A percentile compares a stretch with the other conserved stretches of the same genome.
Conservation (phyloP, 2,888 invertebrate genomes). For the Abrostola tripartita region DNA sequence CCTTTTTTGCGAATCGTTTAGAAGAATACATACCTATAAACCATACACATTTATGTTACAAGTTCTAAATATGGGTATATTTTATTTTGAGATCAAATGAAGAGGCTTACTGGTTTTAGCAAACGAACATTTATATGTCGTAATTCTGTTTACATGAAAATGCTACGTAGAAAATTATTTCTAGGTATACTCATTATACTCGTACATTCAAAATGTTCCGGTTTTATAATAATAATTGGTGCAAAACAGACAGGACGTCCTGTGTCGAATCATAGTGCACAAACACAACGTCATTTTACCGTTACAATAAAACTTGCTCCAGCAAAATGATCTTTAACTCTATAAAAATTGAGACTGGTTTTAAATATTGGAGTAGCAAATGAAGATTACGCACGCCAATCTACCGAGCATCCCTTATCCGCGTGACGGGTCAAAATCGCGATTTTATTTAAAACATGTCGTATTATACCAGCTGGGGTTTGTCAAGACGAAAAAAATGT, state of each 20-base stretch:
- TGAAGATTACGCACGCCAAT: constrained; percentile 61
- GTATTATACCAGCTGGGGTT: constrained; percentile 86
- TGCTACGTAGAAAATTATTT: constrained; percentile 38
- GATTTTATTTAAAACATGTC: constrained; percentile 87
- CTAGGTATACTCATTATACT: constrained; percentile 53
- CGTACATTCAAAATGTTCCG: constrained; percentile 81
- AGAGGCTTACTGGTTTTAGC: constrained; percentile 2
- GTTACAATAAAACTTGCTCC: constrained; percentile 37
- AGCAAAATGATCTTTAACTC: constrained; percentile 56
- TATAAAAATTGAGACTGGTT: constrained; percentile 30
- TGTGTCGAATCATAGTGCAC: constrained; percentile 79
- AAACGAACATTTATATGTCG: constrained; percentile 1
- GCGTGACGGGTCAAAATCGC: constrained; percentile 87
- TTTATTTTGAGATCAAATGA: constrained; percentile 8
- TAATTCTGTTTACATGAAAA: constrained; percentile 22
- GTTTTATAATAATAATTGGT: constrained; percentile 84
- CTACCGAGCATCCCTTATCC: constrained; percentile 79
- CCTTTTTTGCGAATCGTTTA: constrained; percentile 1
- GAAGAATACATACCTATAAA: neutral
- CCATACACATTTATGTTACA: neutral
- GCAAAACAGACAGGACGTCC: constrained; percentile 87
- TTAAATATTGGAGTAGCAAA: constrained; percentile 19
- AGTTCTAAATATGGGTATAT: neutral
- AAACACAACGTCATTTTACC: constrained; percentile 62
- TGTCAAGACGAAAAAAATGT: constrained; percentile 84